Evolutionary conservation across 1,140 invertebrate species (phyloP).

Genomic region (Glomeris maerens): DNA sequence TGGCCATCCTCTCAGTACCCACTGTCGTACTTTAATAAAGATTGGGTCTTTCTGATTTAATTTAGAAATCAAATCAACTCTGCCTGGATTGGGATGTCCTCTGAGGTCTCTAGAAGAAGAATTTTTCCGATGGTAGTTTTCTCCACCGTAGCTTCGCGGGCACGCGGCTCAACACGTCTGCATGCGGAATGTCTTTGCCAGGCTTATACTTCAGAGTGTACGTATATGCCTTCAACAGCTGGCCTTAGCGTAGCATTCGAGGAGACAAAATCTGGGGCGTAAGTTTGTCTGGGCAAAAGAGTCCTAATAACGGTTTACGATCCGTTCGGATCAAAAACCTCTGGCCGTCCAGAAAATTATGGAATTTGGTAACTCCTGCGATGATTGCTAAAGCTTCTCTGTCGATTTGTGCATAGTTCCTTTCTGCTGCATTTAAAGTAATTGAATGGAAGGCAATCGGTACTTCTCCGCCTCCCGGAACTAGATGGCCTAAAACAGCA

Average conservation of each 20-base stretch:
- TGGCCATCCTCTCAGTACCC: neutral
- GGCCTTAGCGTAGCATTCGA: slow-evolving; percentile 28
- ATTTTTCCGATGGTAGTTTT: neutral
- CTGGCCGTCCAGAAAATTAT: slow-evolving; percentile 35
- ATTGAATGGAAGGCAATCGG: slow-evolving; percentile 34
- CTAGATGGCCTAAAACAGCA: slow-evolving; percentile 32
- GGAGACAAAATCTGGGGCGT: too few relatives aligned
- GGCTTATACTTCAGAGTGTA: slow-evolving; percentile 23
- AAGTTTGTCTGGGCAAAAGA: slow-evolving; percentile 26
- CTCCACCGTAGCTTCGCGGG: slow-evolving; percentile 2
- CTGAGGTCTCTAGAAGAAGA: neutral
- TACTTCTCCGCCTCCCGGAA: slow-evolving; percentile 26
- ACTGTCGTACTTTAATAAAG: neutral
- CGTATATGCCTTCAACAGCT: slow-evolving; percentile 22
- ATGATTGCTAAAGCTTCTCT: slow-evolving; percentile 38
- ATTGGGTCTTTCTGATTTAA: neutral
- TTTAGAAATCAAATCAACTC: too few relatives aligned
- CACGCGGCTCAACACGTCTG: slow-evolving; percentile 22
- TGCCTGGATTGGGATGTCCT: neutral
- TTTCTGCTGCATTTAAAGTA: slow-evolving; percentile 31
- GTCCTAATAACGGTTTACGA: slow-evolving; percentile 32
- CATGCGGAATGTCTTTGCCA: slow-evolving; percentile 19
- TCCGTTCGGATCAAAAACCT: slow-evolving; percentile 34
- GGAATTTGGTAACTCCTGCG: slow-evolving; percentile 34
- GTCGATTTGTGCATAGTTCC: slow-evolving; percentile 38